Evolutionary conservation across 2,888 invertebrate genomes (phyloP), one percentile per base, ranked within the genome.

Genomic region (Rotaria sp.): DNA sequence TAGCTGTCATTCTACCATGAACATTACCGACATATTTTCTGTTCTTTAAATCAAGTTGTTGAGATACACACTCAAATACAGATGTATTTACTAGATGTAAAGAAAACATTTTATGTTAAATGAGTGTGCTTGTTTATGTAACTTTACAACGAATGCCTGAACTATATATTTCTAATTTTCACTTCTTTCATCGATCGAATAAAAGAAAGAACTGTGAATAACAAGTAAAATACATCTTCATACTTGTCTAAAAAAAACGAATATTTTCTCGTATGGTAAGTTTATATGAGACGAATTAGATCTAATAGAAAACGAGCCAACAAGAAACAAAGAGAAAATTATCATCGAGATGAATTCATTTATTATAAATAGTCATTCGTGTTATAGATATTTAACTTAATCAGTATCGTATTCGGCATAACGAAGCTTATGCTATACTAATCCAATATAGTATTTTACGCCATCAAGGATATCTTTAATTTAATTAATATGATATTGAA

Each of bases 11-110:
- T 95, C 97, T 96, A 87, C 98, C 98, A 90, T 94, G 94, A 85
- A 96, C 92, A 21, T 95, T 97, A 86, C 98, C 98, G 88, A 99
- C 97, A 92, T 98, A 99, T 87, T 99, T 96, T 0, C 97, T 98
- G 91, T 96, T 96, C 87, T 94, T 94, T 0, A 90, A 90, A 87
- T 91, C 74, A 74, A 74, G 74, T 74, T 74, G 74, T 74, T 74
- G 74, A 2, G 74, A 1, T n/a, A 8, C 10, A n/a, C 8, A 5
- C 8, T 41, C 3, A 41, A 41, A 41, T 5, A 41, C 8, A 41
- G 3, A 41, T 5, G 8, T 41, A 5, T 41, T 41, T 5, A 41
- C 41, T 41, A 41, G 4, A 8, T 41, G 8, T 41, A 41, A 41
- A 41, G 50, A 52, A 11, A 21, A 52, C 8, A 50, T 50, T 8